These are phyloP conservation scores for Ladona fulva DNA, from an alignment of 1,140 invertebrate species.

Conservation along the genomic window DNA sequence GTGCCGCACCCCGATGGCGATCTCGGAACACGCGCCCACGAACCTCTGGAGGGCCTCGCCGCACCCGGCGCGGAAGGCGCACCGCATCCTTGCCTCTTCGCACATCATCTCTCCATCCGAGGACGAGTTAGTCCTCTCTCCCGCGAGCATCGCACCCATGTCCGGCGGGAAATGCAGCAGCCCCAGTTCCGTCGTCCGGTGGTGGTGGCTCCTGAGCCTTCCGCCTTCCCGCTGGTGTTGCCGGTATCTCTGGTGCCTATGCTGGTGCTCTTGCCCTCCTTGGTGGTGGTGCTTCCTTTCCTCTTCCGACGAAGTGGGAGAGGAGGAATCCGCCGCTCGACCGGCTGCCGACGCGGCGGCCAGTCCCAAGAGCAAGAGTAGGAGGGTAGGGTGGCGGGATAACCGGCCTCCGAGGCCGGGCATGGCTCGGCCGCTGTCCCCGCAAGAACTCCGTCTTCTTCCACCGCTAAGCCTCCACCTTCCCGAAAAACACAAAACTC, in stretches of 20 bases:
- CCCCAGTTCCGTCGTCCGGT: not conserved
- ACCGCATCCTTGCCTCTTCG: constrained; percentile 56
- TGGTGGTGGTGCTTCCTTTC: not conserved
- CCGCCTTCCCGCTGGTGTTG: not conserved
- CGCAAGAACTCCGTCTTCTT: not conserved
- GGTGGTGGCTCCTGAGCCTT: not conserved
- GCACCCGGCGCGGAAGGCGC: constrained; percentile 62
- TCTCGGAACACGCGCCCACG: constrained; percentile 53
- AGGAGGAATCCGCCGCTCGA: not conserved
- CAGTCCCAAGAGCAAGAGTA: not conserved
- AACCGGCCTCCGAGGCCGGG: not conserved
- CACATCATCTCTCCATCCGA: constrained; percentile 34
- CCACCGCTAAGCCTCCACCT: not conserved
- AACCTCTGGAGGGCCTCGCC: constrained; percentile 63
- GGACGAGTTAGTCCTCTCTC: not conserved
- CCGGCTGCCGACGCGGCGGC: not conserved
- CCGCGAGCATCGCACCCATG: not conserved
- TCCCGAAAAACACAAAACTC: not conserved
- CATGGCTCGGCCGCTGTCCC: not conserved
- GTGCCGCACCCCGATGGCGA: constrained; percentile 27
- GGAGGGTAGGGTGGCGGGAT: not conserved
- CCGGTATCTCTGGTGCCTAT: not conserved
- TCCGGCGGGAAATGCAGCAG: not conserved
- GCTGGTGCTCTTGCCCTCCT: not conserved
- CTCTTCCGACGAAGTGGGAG: not conserved